phyloP scores from a whole-genome alignment of 2,113 vertebrate species.

The Cryptotis parvus region DNA sequence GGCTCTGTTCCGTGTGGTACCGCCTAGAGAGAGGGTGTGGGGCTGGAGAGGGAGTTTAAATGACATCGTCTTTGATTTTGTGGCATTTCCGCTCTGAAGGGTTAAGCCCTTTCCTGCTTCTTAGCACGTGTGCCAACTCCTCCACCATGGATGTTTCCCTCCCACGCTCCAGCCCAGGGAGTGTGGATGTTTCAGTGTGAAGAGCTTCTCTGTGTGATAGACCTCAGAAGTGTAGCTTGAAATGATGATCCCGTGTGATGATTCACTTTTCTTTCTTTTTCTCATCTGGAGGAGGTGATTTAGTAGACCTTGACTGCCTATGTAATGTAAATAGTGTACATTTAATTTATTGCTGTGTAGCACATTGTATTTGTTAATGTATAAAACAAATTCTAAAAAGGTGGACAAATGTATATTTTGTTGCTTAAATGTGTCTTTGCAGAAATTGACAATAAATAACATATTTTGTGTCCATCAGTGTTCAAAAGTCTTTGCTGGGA shows the following conservation, averaged over 20 bases:
- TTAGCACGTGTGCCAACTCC: constrained; percentile 75
- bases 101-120: background rate
- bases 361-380: constrained; percentile 90
- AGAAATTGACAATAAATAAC: constrained; percentile 91
- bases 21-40: background rate
- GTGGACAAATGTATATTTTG: constrained; percentile 93
- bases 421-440: constrained; percentile 92
- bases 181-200: constrained; percentile 66
- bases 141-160: constrained; percentile 71
- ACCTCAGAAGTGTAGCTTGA: constrained; percentile 78
- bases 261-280: constrained; percentile 84
- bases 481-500: background rate
- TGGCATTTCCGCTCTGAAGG: constrained; percentile 55
- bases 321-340: constrained; percentile 93
- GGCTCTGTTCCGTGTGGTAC: constrained; percentile 39
- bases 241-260: constrained; percentile 50
- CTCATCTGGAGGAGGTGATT: constrained; percentile 84
- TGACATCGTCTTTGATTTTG: constrained; percentile 61
- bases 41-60: constrained; percentile 29
- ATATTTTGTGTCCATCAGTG: constrained; percentile 90
- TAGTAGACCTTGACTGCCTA: constrained; percentile 85
- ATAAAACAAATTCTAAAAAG: constrained; percentile 89
- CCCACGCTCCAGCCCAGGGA: constrained; percentile 56
- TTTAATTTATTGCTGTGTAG: constrained; percentile 93
- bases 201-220: constrained; percentile 77